These are phyloP conservation scores for Sebastes fasciatus DNA, from an alignment of 2,113 vertebrate genomes.

Conservation along the genomic window DNA sequence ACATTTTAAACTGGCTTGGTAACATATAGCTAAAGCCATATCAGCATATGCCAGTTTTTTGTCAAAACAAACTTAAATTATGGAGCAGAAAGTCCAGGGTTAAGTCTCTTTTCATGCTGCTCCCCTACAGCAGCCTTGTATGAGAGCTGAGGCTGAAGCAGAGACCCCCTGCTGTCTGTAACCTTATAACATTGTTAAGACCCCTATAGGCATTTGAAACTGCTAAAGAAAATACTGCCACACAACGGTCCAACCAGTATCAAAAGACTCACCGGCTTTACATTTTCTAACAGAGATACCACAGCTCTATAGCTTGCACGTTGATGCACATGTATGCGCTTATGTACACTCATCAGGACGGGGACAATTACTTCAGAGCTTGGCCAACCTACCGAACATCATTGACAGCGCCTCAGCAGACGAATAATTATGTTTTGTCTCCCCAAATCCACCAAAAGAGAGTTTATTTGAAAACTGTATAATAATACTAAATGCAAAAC, in stretches of 20 bases:
- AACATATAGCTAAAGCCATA: slow-evolving; percentile 6
- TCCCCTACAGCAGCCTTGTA: slow-evolving; percentile 11
- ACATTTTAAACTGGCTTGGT: background rate
- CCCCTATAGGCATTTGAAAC: slow-evolving; percentile 27
- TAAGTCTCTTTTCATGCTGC: background rate
- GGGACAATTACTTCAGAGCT: too few relatives aligned
- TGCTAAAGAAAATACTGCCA: slow-evolving; percentile 12
- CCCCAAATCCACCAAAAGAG: too few relatives aligned
- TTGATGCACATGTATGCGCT: too few relatives aligned
- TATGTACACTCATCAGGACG: too few relatives aligned
- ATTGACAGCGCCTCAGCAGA: too few relatives aligned
- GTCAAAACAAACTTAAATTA: slow-evolving; percentile 21
- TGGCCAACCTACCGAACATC: too few relatives aligned
- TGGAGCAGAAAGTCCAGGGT: background rate
- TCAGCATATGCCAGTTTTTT: background rate
- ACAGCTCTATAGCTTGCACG: background rate
- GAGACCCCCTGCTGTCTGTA: slow-evolving; percentile 23
- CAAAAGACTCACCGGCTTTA: slow-evolving; percentile 13
- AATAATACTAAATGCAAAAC: too few relatives aligned
- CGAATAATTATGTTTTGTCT: too few relatives aligned
- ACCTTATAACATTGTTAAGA: slow-evolving; percentile 42
- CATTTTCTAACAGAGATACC: slow-evolving; percentile 14
- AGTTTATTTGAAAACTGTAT: too few relatives aligned
- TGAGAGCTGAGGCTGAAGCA: slow-evolving; percentile 24
- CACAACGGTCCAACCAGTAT: too few relatives aligned